Conservation (phyloP, 1,140 invertebrate genomes). For the Drosophila melanica region DNA sequence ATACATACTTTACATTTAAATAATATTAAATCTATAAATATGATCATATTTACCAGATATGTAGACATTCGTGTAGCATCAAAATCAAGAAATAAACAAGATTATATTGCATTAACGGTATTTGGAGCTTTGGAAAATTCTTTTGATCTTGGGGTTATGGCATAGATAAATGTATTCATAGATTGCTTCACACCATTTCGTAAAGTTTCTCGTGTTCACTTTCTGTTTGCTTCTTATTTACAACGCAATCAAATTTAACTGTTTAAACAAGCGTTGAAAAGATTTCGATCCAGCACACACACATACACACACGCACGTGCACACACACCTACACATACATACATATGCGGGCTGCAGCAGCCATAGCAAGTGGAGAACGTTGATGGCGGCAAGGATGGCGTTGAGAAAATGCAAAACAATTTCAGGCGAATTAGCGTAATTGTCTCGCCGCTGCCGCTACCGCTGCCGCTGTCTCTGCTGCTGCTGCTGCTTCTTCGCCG, state of each 20-base stretch:
- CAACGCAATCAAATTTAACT: constrained; percentile 74
- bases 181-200: constrained; percentile 26
- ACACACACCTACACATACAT: constrained; percentile 14
- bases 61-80: too few relatives aligned
- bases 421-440: constrained; percentile 76
- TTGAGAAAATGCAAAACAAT: constrained; percentile 62
- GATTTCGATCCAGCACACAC: constrained; percentile 46
- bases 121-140: constrained; percentile 2
- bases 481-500: constrained; percentile 25
- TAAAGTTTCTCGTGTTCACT: constrained; percentile 30
- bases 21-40: too few relatives aligned
- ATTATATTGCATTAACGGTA: not conserved
- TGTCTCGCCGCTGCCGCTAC: constrained; percentile 49
- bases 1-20: too few relatives aligned
- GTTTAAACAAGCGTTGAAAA: constrained; percentile 73
- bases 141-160: constrained; percentile 29
- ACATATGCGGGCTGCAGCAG: constrained; percentile 49
- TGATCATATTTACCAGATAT: too few relatives aligned
- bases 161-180: constrained; percentile 17
- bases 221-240: constrained; percentile 61
- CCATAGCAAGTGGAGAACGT: constrained; percentile 13
- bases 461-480: not conserved
- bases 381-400: not conserved
- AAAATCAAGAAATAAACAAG: not conserved
- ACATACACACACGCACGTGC: constrained; percentile 22